These are phyloP conservation scores for Pseudorectes ferrugineus DNA, from an alignment of 2,113 vertebrate species.

Conservation along the genomic window DNA sequence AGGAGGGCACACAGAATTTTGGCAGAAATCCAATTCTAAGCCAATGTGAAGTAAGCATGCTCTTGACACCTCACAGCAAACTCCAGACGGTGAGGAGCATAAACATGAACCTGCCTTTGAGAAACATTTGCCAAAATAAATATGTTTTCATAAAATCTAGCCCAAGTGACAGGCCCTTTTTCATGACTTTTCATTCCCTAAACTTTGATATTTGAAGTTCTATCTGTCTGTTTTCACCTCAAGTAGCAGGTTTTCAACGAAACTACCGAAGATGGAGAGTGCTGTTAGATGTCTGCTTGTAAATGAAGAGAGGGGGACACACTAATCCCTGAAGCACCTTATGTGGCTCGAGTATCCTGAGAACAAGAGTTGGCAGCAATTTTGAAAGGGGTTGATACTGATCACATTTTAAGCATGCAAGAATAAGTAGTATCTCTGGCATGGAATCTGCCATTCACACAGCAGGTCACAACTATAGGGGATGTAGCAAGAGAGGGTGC, in stretches of 20 bases:
- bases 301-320: background rate
- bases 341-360: background rate
- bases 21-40: background rate
- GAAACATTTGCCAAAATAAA: constrained; percentile 28
- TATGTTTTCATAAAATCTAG: background rate
- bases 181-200: background rate
- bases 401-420: background rate
- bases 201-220: background rate
- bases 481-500: background rate
- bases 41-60: background rate
- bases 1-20: background rate
- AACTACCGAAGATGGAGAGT: background rate
- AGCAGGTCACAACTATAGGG: background rate
- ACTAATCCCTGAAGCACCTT: background rate
- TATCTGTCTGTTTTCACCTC: background rate
- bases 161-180: background rate
- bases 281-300: background rate
- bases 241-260: background rate
- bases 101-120: constrained; percentile 13
- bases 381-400: background rate
- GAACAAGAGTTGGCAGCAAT: background rate
- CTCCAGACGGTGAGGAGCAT: background rate
- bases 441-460: background rate
- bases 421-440: background rate
- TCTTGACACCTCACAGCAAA: constrained; percentile 11